Evolutionary conservation across 2,888 invertebrate genomes (phyloP), one percentile per base, ranked within the genome.

Genomic region (Zygaena filipendulae): DNA sequence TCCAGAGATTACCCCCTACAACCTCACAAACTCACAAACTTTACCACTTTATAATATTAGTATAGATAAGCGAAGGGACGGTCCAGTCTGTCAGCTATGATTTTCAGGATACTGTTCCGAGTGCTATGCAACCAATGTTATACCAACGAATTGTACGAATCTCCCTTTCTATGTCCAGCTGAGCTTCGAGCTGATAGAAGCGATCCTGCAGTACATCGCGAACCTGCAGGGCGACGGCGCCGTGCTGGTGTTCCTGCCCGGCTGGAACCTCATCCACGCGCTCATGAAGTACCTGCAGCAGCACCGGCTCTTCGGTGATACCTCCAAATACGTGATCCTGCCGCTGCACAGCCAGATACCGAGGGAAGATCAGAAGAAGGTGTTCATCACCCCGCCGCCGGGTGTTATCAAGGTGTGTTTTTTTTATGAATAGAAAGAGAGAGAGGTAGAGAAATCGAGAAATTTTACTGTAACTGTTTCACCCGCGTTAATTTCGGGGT

Each of bases 271-370:
- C 8, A 99, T 99, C 49, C 95, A 95, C 67, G 90, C 92, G 0
- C 77, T 97, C 27, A 88, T 95, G 87, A 91, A 91, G 55, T 89
- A 88, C 50, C 77, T 98, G 16, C 42, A 36, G 8, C 88, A 91
- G 47, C 89, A 91, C 56, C 83, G 45, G 0, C 54, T 60, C 11
- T 93, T 93, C 58, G 88, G 91, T 40, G 71, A 82, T 48, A 38
- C 43, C 3, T 57, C 79, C 0, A 70, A 82, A 13, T 97, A 89
- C 56, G 67, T 86, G 2, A 87, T 98, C 29, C 79, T 99, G 37
- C 98, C 98, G 0, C 82, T 99, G n/a, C 99, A 99, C 67, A 97
- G 97, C 2, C 97, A 97, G 70, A 86, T 99, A 41, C 97, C 98
- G 0, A 82, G 96, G 23, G 95, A 95, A 39, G 98, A 98, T 55